Evolutionary conservation across 2,113 vertebrate genomes (phyloP).

Genomic region (Salvelinus fontinalis): DNA sequence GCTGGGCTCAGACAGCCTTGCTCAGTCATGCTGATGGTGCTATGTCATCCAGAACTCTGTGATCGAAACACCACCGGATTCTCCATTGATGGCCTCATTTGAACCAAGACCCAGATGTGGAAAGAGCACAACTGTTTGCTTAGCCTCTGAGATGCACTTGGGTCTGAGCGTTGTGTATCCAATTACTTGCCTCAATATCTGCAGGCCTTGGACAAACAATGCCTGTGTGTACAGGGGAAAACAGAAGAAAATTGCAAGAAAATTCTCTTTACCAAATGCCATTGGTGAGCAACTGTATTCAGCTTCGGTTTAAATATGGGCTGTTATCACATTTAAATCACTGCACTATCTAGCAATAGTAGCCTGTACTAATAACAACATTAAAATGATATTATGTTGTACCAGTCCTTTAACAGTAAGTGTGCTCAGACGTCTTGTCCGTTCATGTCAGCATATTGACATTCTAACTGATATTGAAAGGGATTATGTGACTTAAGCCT

Average conservation of each 20-base stretch:
- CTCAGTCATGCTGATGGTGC: conserved; percentile 56
- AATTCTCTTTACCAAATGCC: conserved; percentile 17
- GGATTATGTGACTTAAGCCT: conserved; percentile 70
- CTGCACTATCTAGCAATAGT: conserved; percentile 1
- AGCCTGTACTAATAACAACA: neutral
- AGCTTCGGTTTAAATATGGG: conserved; percentile 34
- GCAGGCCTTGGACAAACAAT: conserved; percentile 17
- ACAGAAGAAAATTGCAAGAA: conserved; percentile 13
- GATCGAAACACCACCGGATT: too few species aligned
- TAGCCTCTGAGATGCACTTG: conserved; percentile 49
- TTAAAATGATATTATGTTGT: neutral
- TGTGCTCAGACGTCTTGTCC: conserved; percentile 33
- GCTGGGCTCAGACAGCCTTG: conserved; percentile 42
- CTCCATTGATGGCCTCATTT: conserved; percentile 36
- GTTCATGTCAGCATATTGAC: conserved; percentile 61
- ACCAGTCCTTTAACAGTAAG: conserved; percentile 33
- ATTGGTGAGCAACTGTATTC: conserved; percentile 19
- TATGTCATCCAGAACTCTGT: conserved; percentile 10
- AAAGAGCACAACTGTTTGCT: conserved; percentile 16
- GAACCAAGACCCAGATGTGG: conserved; percentile 36
- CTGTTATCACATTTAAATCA: conserved; percentile 35
- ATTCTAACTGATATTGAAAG: conserved; percentile 54
- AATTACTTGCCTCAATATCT: conserved; percentile 54
- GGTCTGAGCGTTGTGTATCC: conserved; percentile 37
- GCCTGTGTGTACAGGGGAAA: conserved; percentile 11